Evolutionary conservation across 2,113 vertebrate genomes (phyloP), one percentile per base, ranked within the genome.

Genomic region (Equus przewalskii): DNA sequence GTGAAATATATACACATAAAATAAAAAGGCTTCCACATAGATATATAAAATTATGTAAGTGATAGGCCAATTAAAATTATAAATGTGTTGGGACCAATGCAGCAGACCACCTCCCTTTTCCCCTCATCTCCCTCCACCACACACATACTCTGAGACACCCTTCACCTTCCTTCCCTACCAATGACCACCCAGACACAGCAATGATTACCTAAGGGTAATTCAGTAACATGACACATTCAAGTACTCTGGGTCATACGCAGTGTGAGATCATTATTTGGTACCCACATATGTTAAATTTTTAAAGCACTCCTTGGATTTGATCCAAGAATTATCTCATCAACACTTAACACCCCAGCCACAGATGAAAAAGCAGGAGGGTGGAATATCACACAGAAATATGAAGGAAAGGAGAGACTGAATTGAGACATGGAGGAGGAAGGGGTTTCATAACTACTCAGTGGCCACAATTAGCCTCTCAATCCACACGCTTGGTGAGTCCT

Each of bases 321-420:
- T 94, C 72, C 94, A 97, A 96, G 30, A 97, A 90, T 98, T 98
- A 97, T 94, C 96, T 98, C 97, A 98, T 95, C 89, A 91, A 73
- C n/a, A 92, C 33, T 96, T 98, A 97, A 94, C 94, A 89, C 96
- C 79, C 58, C 51, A 58, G 73, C 82, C 84, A 81, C 79, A 95
- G 90, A 96, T 81, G 95, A 79, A 94, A 75, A 89, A 85, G 85
- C n/a, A 88, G 56, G 56, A 90, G 78, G 46, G 54, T 87, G 69
- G 76, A 97, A 91, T 89, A 79, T 95, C 86, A 79, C 75, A 82
- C 19, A 69, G 51, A 96, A 97, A 46, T 67, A 44, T 73, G 56
- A 95, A 97, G 41, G 60, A 76, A 33, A 87, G 85, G 93, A 58
- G 69, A 33, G 18, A 56, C 19, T 97, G 69, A 49, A 21, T 56